phyloP scores from a whole-genome alignment of 2,888 invertebrate species.

The Ennomos erosarius region DNA sequence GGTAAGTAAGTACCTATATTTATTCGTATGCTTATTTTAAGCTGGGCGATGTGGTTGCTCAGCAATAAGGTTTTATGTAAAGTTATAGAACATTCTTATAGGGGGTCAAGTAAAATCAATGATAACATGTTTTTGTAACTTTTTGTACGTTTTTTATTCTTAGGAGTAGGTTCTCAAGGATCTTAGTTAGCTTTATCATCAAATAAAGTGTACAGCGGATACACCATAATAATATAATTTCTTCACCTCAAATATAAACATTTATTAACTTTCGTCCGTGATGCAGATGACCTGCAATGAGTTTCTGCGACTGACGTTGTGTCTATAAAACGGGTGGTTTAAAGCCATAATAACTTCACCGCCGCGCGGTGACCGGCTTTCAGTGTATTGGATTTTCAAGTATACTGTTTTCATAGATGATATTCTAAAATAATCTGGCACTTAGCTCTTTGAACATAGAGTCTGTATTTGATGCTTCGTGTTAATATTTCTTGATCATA shows the following conservation, averaged over 20 bases:
- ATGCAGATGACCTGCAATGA: conserved; percentile 12
- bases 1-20: too few relatives aligned
- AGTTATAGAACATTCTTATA: too few relatives aligned
- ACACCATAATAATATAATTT: not conserved
- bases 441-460: conserved; percentile 6
- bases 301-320: conserved; percentile 19
- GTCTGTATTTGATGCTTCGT: conserved; percentile 7
- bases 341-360: conserved; percentile 24
- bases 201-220: conserved; percentile 2
- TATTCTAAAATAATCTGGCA: not conserved
- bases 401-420: conserved; percentile 1
- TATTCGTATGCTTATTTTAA: not conserved
- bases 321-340: conserved; percentile 21
- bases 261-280: conserved; percentile 18
- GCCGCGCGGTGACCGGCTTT: conserved; percentile 44
- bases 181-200: too few relatives aligned
- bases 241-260: conserved; percentile 8
- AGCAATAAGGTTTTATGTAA: too few relatives aligned
- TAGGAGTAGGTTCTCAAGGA: too few relatives aligned
- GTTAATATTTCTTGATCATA: conserved; percentile 16
- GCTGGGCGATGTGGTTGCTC: too few relatives aligned
- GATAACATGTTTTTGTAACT: too few relatives aligned
- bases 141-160: too few relatives aligned
- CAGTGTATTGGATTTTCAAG: conserved; percentile 40
- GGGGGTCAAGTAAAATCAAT: too few relatives aligned